Evolutionary conservation across 2,797 vertebrate species (phyloP).

Genomic region (Coregonus suidteri): DNA sequence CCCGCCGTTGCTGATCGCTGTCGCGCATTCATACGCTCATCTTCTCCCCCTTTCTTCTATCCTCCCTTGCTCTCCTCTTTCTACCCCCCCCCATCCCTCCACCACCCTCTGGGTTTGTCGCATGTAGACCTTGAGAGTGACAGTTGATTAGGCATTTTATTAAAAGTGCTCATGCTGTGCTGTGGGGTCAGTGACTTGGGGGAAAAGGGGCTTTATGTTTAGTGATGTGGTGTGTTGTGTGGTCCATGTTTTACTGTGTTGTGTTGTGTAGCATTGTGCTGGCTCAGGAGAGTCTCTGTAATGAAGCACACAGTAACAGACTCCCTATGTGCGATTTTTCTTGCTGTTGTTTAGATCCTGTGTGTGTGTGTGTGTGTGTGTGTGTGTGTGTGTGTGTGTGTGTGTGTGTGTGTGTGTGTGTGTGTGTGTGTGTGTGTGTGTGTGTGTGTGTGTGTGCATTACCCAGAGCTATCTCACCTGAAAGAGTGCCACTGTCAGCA

Average conservation of each 20-base stretch:
- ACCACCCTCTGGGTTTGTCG: background rate
- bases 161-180: background rate
- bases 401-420: constrained; percentile 16
- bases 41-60: background rate
- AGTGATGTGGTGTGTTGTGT: background rate
- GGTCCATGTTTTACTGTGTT: background rate
- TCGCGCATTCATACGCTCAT: background rate
- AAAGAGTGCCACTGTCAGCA: constrained; percentile 75
- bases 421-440: too few species aligned
- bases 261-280: constrained; percentile 22
- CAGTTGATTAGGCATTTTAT: background rate
- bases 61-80: background rate
- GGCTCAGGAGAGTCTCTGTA: constrained; percentile 52
- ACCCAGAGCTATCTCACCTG: constrained; percentile 69
- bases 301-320: constrained; percentile 48
- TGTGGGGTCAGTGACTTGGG: background rate
- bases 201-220: background rate
- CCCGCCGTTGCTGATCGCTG: background rate
- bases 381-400: constrained; percentile 17
- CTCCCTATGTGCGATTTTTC: constrained; percentile 32
- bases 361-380: constrained; percentile 17
- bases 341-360: background rate
- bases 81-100: background rate
- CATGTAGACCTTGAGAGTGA: background rate
- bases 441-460: constrained; percentile 57